A percentile compares a stretch with the other conserved stretches of the same genome.
These are phyloP conservation scores for Copidosoma floridanum DNA, from an alignment of 1,140 invertebrate species.

Conservation along the genomic window DNA sequence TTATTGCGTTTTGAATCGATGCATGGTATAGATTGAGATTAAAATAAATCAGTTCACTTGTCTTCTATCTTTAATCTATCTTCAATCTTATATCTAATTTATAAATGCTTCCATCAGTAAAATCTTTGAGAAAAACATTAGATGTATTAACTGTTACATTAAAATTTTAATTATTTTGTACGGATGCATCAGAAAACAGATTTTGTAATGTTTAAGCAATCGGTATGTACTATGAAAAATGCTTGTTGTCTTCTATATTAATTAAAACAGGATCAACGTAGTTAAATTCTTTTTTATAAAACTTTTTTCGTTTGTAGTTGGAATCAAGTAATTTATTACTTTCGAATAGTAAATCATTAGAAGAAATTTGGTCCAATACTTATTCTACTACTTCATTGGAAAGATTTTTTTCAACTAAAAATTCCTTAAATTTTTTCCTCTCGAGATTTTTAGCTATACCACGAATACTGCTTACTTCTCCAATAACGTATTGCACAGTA, in stretches of 20 bases:
- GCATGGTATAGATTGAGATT: background rate
- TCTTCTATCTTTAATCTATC: no score
- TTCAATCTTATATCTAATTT: conserved; percentile 26
- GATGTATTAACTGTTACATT: no score
- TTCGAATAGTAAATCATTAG: background rate
- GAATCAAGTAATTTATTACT: background rate
- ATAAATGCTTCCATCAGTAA: conserved; percentile 38
- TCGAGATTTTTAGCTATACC: background rate
- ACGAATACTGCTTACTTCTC: background rate
- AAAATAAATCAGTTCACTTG: conserved; percentile 15
- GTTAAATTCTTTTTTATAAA: background rate
- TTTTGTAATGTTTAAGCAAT: no score
- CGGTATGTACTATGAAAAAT: no score
- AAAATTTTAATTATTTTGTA: no score
- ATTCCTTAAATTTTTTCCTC: background rate
- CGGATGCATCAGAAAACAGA: no score
- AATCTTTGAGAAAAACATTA: no score
- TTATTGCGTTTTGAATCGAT: conserved; percentile 15
- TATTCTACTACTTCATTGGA: background rate
- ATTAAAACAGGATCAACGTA: background rate
- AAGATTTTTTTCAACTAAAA: background rate
- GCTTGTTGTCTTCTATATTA: background rate
- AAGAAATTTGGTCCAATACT: background rate
- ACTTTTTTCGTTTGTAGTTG: background rate
- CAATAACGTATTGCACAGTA: background rate